A percentile compares a stretch with the other conserved stretches of the same genome.
Evolutionary conservation across 92 coral and sea anemone genomes (phyloP).

Genomic region (Siderastrea radians): DNA sequence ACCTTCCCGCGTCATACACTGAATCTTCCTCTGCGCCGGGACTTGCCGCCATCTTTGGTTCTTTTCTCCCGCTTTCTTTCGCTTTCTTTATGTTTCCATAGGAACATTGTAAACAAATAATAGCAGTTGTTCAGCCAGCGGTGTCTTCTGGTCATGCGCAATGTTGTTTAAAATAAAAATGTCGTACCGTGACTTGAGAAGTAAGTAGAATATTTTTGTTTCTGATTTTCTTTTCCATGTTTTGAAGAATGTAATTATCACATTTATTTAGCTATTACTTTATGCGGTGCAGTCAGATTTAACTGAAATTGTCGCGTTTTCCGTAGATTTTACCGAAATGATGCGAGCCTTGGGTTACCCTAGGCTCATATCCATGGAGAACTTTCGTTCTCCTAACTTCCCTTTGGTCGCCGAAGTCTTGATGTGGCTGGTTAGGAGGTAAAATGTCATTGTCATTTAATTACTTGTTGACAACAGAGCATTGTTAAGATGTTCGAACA

Average conservation of each 20-base stretch:
- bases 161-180: constrained; percentile 66
- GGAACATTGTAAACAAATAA: constrained; percentile 66
- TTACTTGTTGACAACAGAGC: not conserved
- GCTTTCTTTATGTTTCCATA: constrained; percentile 62
- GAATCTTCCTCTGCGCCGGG: constrained; percentile 86
- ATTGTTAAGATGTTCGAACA: no score
- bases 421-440: constrained; percentile 98
- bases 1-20: constrained; percentile 77
- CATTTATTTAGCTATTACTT: not conserved
- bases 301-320: constrained; percentile 16
- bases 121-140: constrained; percentile 62
- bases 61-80: constrained; percentile 14
- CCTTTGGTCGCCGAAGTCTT: constrained; percentile 98
- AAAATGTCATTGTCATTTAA: not conserved
- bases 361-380: constrained; percentile 99
- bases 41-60: constrained; percentile 88
- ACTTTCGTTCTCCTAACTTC: constrained; percentile 97
- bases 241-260: not conserved
- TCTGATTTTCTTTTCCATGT: not conserved
- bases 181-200: constrained; percentile 99
- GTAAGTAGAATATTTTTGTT: constrained; percentile 67
- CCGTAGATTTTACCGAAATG: constrained; percentile 98
- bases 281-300: not conserved
- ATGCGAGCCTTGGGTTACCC: constrained; percentile 99
- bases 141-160: constrained; percentile 81